Evolutionary conservation across 2,113 vertebrate species (phyloP).

Genomic region (Chitala chitala): DNA sequence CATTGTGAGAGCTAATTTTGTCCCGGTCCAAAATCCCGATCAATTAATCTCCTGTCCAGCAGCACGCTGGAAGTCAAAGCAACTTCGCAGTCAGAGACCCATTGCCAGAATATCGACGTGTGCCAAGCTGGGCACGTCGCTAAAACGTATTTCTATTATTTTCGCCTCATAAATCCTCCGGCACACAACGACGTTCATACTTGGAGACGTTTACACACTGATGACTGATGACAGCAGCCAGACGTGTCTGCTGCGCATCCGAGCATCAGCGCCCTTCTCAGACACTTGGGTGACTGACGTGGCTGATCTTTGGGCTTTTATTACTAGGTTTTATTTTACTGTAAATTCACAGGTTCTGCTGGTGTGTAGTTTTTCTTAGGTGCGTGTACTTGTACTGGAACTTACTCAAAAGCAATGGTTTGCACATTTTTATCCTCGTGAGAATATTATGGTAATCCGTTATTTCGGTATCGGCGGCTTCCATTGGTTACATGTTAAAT

Average conservation of each 20-base stretch:
- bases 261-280: slow-evolving; percentile 33
- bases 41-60: neutral
- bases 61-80: neutral
- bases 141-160: no score
- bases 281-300: slow-evolving; percentile 30
- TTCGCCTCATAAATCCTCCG: no score
- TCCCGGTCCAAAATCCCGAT: neutral
- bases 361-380: slow-evolving; percentile 27
- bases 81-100: no score
- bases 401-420: neutral
- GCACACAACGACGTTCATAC: no score
- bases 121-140: no score
- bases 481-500: no score
- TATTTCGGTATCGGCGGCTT: no score
- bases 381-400: slow-evolving; percentile 5
- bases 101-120: no score
- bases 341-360: slow-evolving; percentile 48
- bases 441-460: no score
- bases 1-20: neutral
- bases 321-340: slow-evolving; percentile 37
- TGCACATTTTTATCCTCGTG: slow-evolving; percentile 3
- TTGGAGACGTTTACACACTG: neutral
- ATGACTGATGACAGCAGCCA: slow-evolving; percentile 21
- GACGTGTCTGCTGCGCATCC: slow-evolving; percentile 34
- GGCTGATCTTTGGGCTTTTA: slow-evolving; percentile 44